A percentile compares a stretch with the other conserved stretches of the same genome.
Evolutionary conservation across 2,797 vertebrate species (phyloP).

Genomic region (Luscinia megarhynchos): DNA sequence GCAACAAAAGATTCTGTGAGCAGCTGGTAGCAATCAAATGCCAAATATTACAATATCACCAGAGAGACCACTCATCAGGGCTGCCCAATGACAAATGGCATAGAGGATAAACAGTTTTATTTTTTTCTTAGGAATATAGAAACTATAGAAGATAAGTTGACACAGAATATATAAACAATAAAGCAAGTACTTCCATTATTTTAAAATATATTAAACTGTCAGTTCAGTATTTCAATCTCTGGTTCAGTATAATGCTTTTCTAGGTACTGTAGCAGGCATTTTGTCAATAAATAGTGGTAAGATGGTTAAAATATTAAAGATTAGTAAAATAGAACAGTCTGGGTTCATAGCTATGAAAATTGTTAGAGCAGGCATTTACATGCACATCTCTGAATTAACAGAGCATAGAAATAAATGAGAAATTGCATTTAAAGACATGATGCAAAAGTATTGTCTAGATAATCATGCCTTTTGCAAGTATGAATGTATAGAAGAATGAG

Average conservation of each 20-base stretch:
- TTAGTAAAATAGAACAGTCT: background rate
- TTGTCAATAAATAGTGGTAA: background rate
- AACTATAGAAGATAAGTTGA: background rate
- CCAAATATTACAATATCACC: background rate
- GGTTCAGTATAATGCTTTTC: background rate
- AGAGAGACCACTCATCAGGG: background rate
- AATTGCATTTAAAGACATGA: background rate
- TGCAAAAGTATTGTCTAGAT: background rate
- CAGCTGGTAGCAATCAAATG: conserved; percentile 1
- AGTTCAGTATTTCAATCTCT: background rate
- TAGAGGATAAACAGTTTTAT: background rate
- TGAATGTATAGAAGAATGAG: background rate
- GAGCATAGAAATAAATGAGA: background rate
- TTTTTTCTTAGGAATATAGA: background rate
- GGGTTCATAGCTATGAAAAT: background rate
- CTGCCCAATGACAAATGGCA: background rate
- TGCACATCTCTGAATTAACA: background rate
- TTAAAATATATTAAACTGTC: background rate
- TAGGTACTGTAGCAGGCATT: background rate
- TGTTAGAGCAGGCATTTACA: background rate
- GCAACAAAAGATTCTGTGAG: background rate
- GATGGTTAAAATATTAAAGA: background rate
- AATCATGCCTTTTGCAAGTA: background rate
- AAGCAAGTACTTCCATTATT: background rate
- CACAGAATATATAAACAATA: background rate